These are phyloP conservation scores for Siniperca undulata DNA, from an alignment of 2,797 vertebrate species.

Conservation along the genomic window DNA sequence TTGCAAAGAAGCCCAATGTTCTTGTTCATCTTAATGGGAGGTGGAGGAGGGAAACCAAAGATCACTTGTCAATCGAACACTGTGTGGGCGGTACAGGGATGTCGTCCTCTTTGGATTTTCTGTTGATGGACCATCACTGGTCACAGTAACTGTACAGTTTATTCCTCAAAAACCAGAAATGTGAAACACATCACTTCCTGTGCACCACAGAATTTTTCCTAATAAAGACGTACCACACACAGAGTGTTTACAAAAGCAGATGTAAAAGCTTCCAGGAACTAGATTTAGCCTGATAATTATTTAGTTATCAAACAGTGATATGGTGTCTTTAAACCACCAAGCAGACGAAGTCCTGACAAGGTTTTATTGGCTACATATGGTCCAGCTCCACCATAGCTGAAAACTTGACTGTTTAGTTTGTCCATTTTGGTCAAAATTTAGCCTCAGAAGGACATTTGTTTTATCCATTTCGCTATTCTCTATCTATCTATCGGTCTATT, in stretches of 20 bases:
- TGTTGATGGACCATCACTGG: neutral
- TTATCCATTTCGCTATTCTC: neutral
- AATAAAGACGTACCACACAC: conserved; percentile 26
- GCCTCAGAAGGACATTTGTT: neutral
- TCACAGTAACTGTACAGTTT: neutral
- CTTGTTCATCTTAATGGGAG: conserved; percentile 17
- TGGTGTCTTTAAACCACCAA: neutral
- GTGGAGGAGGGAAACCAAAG: neutral
- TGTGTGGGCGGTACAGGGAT: neutral
- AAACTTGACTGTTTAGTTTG: neutral
- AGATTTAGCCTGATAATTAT: conserved; percentile 24
- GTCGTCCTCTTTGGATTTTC: neutral
- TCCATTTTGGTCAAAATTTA: neutral
- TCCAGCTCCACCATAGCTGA: neutral
- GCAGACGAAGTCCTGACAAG: neutral
- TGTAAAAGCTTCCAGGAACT: conserved; percentile 27
- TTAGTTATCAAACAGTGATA: conserved; percentile 1
- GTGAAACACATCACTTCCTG: neutral
- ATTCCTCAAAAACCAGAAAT: neutral
- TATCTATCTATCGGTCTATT: no score
- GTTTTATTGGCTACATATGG: neutral
- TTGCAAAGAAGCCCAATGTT: neutral
- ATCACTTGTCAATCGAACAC: neutral
- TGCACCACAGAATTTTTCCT: neutral
- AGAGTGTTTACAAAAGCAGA: conserved; percentile 3